A percentile compares a stretch with the other conserved stretches of the same genome.
Conservation (phyloP, 2,797 vertebrate genomes). For the Erpetoichthys calabaricus region DNA sequence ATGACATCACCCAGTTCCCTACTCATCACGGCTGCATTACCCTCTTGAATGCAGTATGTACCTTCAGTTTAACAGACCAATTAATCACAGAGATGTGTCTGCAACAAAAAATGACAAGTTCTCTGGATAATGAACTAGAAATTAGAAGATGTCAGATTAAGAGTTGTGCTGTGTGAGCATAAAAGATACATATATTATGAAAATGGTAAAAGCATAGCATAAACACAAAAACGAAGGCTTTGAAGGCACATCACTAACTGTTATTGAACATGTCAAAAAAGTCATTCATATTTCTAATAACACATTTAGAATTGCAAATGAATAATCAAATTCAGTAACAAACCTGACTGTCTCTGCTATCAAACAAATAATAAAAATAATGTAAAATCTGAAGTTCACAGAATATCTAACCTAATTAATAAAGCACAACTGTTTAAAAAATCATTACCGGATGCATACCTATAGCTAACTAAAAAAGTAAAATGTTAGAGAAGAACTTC, state of each 20-base stretch:
- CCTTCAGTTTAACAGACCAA: constrained; percentile 41
- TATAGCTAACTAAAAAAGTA: too few species aligned
- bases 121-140: constrained; percentile 48
- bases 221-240: constrained; percentile 16
- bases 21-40: constrained; percentile 23
- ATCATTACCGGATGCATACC: too few species aligned
- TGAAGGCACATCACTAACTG: constrained; percentile 5
- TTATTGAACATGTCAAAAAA: constrained; percentile 4
- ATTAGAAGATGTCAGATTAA: constrained; percentile 33
- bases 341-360: too few species aligned
- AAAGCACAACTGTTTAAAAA: too few species aligned
- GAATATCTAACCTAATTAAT: too few species aligned
- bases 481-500: too few species aligned
- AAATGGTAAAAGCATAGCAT: constrained; percentile 15
- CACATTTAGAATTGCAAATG: constrained; percentile 4
- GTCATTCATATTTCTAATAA: constrained; percentile 9
- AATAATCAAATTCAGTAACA: too few species aligned
- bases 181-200: constrained; percentile 19
- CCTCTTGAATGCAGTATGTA: constrained; percentile 30
- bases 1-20: constrained; percentile 20
- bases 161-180: constrained; percentile 25
- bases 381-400: too few species aligned
- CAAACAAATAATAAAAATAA: too few species aligned
- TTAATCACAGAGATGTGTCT: constrained; percentile 45
- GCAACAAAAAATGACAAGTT: constrained; percentile 44